A percentile compares a stretch with the other conserved stretches of the same genome.
These are phyloP conservation scores for Blomia tropicalis DNA, from an alignment of 2,888 invertebrate species.

Conservation along the genomic window DNA sequence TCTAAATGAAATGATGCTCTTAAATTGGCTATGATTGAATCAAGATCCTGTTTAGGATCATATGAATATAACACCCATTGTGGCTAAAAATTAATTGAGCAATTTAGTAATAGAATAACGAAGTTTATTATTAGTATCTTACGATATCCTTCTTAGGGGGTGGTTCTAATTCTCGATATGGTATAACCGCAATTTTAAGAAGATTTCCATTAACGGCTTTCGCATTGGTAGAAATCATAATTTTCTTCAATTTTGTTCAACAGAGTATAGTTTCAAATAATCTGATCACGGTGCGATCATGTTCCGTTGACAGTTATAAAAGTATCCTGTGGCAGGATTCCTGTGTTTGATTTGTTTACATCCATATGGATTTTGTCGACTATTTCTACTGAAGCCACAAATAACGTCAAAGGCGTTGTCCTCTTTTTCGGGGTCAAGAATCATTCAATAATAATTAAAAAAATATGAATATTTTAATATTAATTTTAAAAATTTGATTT, in stretches of 20 bases:
- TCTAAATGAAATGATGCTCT: neutral
- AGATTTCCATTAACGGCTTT: neutral
- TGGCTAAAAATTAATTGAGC: neutral
- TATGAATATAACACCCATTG: neutral
- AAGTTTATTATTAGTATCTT: neutral
- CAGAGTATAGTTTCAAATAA: too few species aligned
- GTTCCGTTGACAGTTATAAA: too few species aligned
- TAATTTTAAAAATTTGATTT: neutral
- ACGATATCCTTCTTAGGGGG: neutral
- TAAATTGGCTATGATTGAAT: neutral
- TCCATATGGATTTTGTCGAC: neutral
- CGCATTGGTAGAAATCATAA: neutral
- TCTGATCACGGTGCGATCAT: too few species aligned
- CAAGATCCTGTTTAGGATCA: conserved; percentile 8
- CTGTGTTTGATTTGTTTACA: neutral
- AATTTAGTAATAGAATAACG: neutral
- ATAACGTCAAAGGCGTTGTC: neutral
- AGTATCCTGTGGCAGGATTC: too few species aligned
- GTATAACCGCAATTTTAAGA: neutral
- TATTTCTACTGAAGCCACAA: neutral
- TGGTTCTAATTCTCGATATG: neutral
- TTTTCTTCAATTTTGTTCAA: too few species aligned
- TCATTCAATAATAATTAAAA: too few species aligned
- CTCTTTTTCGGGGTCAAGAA: too few species aligned
- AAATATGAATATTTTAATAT: neutral